Base-by-base conservation (phyloP, 2,113 vertebrate species). In the Eulacestoma nigropectus region DNA sequence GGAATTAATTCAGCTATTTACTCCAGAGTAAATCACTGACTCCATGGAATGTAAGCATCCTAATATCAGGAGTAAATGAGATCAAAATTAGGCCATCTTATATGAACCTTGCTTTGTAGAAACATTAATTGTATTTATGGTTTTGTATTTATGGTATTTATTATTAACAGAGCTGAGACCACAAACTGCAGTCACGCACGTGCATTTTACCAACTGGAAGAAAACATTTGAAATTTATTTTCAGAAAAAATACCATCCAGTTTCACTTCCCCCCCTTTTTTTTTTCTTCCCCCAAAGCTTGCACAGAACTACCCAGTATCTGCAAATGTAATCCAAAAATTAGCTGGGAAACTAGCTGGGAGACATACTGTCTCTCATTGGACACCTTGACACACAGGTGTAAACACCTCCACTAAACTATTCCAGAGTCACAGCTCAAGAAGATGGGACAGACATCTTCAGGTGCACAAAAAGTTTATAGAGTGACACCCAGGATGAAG, bases 1-100 rank as follows among this genome's bases (percentile, higher is more conserved):
- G 92, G 82, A 77, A 93, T 84, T 86, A 50, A 96, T 92, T 81
- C 76, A 84, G 42, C 47, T 69, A 21, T 67, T 89, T 94, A 64
- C 41, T 72, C 76, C 52, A 32, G 47, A 88, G 47, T 59, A 94
- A 96, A 77, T 47, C 87, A 64, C 29, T 0, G 0, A 20, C n/a
- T 72, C 39, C 76, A 39, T 14, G 19, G 29, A 93, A 82, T 18
- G 29, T 15, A 49, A 91, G 87, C 49, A 91, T 63, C 19, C 27
- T 35, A 73, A 76, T 18, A 65, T 56, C 57, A 76, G 17, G 19
- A 91, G 42, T 63, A 81, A 80, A 83, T 11, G 15, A 78, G 33
- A 78, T 18, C 22, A 92, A 90, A 91, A 70, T 67, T 27, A 42
- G 25, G 20, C 14, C 17, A 30, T 14, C 7, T 47, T 85, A 30